Evolutionary conservation across 2,113 vertebrate species (phyloP), one percentile per base, ranked within the genome.

Genomic region (Cynocephalus volans): DNA sequence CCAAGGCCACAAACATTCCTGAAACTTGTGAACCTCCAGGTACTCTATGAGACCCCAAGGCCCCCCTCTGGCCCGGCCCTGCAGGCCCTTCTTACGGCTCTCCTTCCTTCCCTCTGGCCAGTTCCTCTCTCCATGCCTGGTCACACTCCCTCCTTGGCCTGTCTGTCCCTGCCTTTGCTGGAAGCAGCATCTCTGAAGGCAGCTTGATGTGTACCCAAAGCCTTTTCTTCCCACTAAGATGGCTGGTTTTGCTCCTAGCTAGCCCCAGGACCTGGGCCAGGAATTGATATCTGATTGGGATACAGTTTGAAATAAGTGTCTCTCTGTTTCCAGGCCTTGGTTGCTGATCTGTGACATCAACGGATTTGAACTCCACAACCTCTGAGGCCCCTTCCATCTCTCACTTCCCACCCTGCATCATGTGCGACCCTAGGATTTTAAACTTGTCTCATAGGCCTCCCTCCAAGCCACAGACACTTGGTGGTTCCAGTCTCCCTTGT

Each of bases 141-240:
- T 58, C 36, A 48, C 8, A 36, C 21, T 5, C 67, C 58, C 76
- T 9, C 31, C 18, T 41, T 4, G 4, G 6, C 69, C 41, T 64
- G 7, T 41, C 58, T 7, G 24, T 7, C 18, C 7, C 6, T 18
- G 3, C 21, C 26, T 50, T 60, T 56, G 82, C 13, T 80, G 26
- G 93, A 70, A 97, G 64, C 64, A 64, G 69, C 52, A 54, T 70
- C 83, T 83, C 77, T 24, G 69, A 92, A 73, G 52, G 48, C 69
- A 75, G 76, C 24, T 8, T 10, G 75, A 62, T 5, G 14, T 13
- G 28, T 21, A 54, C 41, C 83, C 79, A 41, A 45, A 77, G 18
- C 24, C 17, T 6, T 26, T 18, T 17, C 26, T 79, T 60, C 65
- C 45, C 10, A 6, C 10, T 19, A 1, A 56, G n/a, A 3, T 21